Conservation (phyloP, 2,888 invertebrate genomes). For the Limulus polyphemus region DNA sequence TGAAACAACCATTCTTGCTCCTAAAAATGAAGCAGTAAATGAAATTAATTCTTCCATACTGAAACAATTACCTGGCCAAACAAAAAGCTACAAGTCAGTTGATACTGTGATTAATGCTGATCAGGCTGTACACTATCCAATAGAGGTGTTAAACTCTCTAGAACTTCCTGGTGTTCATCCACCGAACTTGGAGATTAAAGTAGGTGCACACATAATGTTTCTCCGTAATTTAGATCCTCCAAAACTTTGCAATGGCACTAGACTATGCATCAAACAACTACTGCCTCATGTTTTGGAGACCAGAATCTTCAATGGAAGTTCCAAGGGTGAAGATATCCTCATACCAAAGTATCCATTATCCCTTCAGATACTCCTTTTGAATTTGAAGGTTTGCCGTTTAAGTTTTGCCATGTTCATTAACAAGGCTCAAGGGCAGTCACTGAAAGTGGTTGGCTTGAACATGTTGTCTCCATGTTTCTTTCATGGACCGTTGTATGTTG, state of each 20-base stretch:
- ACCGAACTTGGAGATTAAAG: slow-evolving; percentile 25
- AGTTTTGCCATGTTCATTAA: slow-evolving; percentile 22
- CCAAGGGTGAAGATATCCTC: slow-evolving; percentile 20
- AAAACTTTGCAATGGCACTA: slow-evolving; percentile 29
- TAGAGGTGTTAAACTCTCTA: slow-evolving; percentile 19
- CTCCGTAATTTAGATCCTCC: slow-evolving; percentile 28
- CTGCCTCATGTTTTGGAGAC: slow-evolving; percentile 20
- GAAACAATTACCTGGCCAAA: too few species aligned
- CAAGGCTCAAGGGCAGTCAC: slow-evolving; percentile 20
- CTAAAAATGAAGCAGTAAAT: not conserved
- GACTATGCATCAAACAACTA: slow-evolving; percentile 20
- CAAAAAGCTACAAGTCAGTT: slow-evolving; percentile 17
- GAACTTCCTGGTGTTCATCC: slow-evolving; percentile 13
- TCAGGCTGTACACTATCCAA: slow-evolving; percentile 13
- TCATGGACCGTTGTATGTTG: not conserved
- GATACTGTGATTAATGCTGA: slow-evolving; percentile 14
- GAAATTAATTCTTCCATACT: too few species aligned
- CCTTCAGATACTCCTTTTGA: slow-evolving; percentile 20
- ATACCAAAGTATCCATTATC: slow-evolving; percentile 21
- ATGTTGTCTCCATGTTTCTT: slow-evolving; percentile 8
- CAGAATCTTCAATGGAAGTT: slow-evolving; percentile 21
- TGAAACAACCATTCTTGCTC: not conserved
- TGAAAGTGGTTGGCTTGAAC: too few species aligned
- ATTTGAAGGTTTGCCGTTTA: slow-evolving; percentile 12
- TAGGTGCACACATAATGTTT: slow-evolving; percentile 27